Conservation (phyloP, 2,888 invertebrate species). For the Mellilla xanthometata region DNA sequence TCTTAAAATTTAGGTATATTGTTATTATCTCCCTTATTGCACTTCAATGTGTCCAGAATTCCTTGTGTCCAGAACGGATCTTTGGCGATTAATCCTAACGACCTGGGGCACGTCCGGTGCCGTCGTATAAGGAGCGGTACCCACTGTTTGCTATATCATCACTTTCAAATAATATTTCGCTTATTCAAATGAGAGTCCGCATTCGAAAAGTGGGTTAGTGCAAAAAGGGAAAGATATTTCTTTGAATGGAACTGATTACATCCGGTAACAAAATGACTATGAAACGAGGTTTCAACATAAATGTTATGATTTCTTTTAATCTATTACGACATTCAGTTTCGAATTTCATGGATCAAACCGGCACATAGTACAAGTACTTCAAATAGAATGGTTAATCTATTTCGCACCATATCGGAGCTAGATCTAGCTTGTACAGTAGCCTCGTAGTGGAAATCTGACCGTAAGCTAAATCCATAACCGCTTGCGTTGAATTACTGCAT, state of each 20-base stretch:
- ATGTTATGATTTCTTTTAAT: no score
- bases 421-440: constrained; percentile 11
- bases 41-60: constrained; percentile 37
- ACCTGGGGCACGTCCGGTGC: constrained; percentile 33
- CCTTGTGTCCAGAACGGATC: constrained; percentile 40
- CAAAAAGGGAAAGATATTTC: not conserved
- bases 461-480: constrained; percentile 22
- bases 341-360: not conserved
- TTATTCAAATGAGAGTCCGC: not conserved
- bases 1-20: no score
- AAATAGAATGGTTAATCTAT: not conserved
- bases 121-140: constrained; percentile 14
- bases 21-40: constrained; percentile 33
- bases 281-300: no score
- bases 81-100: constrained; percentile 53
- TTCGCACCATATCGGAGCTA: constrained; percentile 2
- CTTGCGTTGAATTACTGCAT: constrained; percentile 24
- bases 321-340: not conserved
- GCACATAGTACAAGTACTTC: no score
- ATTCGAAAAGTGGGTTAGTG: not conserved
- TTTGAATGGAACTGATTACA: no score
- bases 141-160: constrained; percentile 6
- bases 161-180: constrained; percentile 2
- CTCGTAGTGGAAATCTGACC: constrained; percentile 19
- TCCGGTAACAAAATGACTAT: no score